Evolutionary conservation across 2,888 invertebrate genomes (phyloP), one percentile per base, ranked within the genome.

Genomic region (Leptopilina drosophilae): DNA sequence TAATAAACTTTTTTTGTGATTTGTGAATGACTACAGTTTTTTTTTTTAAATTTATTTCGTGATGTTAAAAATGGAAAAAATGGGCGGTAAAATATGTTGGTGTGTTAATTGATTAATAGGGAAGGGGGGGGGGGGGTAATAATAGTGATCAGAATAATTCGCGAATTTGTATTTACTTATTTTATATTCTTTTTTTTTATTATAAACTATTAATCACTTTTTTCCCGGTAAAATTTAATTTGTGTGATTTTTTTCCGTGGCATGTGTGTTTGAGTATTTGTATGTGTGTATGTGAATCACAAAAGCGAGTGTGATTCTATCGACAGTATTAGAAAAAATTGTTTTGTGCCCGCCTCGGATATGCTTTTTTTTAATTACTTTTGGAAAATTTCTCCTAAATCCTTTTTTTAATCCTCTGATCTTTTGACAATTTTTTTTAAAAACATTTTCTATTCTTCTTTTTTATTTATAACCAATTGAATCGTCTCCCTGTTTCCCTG

Each of bases 321-420:
- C 77, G 80, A 81, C 81, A 80, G 78, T 80, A 62, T 59, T 33
- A 33, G 33, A 67, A 80, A 81, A 84, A 82, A 80, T 82, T 80
- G 80, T 81, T 82, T 80, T 83, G 84, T 87, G 85, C 84, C 81
- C 85, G 85, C 86, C 86, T 85, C 86, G 85, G 87, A 88, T 89
- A 88, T 88, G 87, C 85, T 86, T 88, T 84, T 62, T 64, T 80
- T 82, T 20, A 20, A 76, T 69, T 67, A 66, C 64, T 33, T 76
- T 76, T 78, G 77, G 62, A 76, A 67, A 76, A 49, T 76, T 33
- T 66, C 49, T 42, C 5, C 46, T 59, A 49, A 73, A 76, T 62
- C 33, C 53, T n/a, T 59, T 59, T 40, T 59, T 42, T 42, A 7
- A 8, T n/a, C 9, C n/a, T 5, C 5, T 33, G 33, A 33, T 33